phyloP scores from a whole-genome alignment of 2,888 invertebrate species.

The Anarsia innoxiella region DNA sequence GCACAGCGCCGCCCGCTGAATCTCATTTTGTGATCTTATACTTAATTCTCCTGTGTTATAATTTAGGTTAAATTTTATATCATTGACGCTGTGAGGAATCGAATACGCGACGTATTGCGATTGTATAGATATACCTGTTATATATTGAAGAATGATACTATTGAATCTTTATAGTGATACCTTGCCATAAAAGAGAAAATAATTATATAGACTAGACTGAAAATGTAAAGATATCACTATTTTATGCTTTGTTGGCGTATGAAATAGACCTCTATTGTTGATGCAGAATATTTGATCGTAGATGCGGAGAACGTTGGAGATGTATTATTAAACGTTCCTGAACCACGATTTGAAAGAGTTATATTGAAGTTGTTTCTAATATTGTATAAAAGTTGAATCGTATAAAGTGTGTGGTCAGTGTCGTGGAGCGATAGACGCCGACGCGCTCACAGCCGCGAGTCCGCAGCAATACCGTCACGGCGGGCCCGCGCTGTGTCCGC shows the following conservation, averaged over 20 bases:
- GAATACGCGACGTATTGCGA: constrained; percentile 66
- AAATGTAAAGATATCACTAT: constrained; percentile 73
- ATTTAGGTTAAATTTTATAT: constrained; percentile 76
- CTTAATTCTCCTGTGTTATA: constrained; percentile 76
- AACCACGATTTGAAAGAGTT: constrained; percentile 51
- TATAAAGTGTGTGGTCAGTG: constrained; percentile 28
- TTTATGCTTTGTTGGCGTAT: constrained; percentile 74
- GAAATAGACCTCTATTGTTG: constrained; percentile 65
- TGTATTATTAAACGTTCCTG: constrained; percentile 50
- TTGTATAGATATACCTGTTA: constrained; percentile 72
- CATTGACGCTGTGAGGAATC: constrained; percentile 73
- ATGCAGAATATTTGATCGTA: constrained; percentile 52
- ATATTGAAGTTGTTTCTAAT: constrained; percentile 56
- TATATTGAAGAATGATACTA: constrained; percentile 69
- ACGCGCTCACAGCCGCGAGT: too few relatives aligned
- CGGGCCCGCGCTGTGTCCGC: background rate
- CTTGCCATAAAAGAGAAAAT: constrained; percentile 70
- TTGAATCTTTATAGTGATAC: constrained; percentile 74
- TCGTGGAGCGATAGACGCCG: constrained; percentile 28
- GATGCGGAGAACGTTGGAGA: constrained; percentile 40
- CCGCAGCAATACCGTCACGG: constrained; percentile 7
- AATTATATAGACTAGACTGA: constrained; percentile 76
- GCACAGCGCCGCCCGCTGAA: constrained; percentile 65
- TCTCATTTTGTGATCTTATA: constrained; percentile 76
- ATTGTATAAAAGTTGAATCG: constrained; percentile 48